These are phyloP conservation scores for Sebastes baramenuke DNA, from an alignment of 2,797 vertebrate genomes.

Conservation along the genomic window DNA sequence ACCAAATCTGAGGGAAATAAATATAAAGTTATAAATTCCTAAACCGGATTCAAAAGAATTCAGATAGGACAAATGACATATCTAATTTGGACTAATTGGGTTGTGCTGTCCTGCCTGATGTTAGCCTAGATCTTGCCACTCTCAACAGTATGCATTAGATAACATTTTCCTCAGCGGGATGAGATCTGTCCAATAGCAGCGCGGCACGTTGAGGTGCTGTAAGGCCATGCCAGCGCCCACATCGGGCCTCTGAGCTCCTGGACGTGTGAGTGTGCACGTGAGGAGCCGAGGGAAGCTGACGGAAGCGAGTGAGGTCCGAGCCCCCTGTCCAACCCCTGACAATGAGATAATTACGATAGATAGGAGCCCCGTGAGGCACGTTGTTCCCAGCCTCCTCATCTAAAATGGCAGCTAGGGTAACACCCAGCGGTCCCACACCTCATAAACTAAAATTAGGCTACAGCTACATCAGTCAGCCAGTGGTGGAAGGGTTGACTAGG, in stretches of 20 bases:
- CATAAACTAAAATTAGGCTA: constrained; percentile 80
- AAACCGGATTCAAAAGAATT: constrained; percentile 34
- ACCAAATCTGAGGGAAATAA: constrained; percentile 22
- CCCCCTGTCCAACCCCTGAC: constrained; percentile 72
- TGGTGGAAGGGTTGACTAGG: constrained; percentile 63
- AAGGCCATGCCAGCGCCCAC: constrained; percentile 46
- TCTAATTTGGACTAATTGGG: constrained; percentile 74
- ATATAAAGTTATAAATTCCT: background rate
- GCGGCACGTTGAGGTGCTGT: constrained; percentile 37
- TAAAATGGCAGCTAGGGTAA: constrained; percentile 79
- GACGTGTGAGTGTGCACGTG: constrained; percentile 57
- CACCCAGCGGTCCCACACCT: constrained; percentile 80
- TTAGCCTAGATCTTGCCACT: constrained; percentile 72
- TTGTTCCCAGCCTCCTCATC: constrained; percentile 67
- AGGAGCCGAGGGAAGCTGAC: constrained; percentile 58
- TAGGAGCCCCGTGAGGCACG: constrained; percentile 58
- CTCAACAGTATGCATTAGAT: constrained; percentile 72
- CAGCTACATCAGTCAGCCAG: constrained; percentile 68
- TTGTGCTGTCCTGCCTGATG: constrained; percentile 66
- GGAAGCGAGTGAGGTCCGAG: constrained; percentile 67
- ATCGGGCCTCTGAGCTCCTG: constrained; percentile 41
- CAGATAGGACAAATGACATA: constrained; percentile 39
- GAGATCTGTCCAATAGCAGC: constrained; percentile 62
- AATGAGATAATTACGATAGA: constrained; percentile 77
- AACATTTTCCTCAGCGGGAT: constrained; percentile 67